Conservation (phyloP, 2,113 vertebrate species). For the Rhineura floridana region DNA sequence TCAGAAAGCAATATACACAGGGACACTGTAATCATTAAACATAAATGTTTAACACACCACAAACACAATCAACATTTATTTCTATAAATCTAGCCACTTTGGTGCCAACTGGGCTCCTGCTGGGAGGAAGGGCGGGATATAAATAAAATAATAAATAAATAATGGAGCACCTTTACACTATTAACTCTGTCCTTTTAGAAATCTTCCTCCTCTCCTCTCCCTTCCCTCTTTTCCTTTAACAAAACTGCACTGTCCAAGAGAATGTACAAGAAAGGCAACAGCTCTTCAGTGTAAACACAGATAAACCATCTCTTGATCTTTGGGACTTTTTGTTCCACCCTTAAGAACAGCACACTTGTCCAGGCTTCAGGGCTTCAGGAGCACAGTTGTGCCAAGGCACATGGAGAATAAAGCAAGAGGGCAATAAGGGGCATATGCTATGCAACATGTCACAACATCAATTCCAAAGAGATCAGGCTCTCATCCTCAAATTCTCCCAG, state of each 20-base stretch:
- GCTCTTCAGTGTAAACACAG: constrained; percentile 53
- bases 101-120: constrained; percentile 35
- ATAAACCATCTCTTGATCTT: constrained; percentile 54
- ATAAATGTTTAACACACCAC: constrained; percentile 54
- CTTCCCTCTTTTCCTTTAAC: constrained; percentile 29
- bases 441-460: constrained; percentile 55
- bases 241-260: constrained; percentile 49
- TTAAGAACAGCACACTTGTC: constrained; percentile 45
- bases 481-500: constrained; percentile 56
- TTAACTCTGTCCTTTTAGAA: constrained; percentile 54
- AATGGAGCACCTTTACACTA: constrained; percentile 33
- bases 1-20: constrained; percentile 57
- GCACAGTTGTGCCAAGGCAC: constrained; percentile 50
- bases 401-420: constrained; percentile 58
- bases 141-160: too few relatives aligned
- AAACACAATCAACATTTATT: constrained; percentile 66
- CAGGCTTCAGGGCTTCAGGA: constrained; percentile 51
- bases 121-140: too few relatives aligned
- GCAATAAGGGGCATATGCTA: constrained; percentile 53
- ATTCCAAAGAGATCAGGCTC: constrained; percentile 46
- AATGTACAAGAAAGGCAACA: constrained; percentile 50
- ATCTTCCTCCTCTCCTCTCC: not conserved
- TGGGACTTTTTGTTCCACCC: constrained; percentile 43
- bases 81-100: constrained; percentile 62
- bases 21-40: constrained; percentile 64